A percentile compares a stretch with the other conserved stretches of the same genome.
phyloP scores from a whole-genome alignment of 2,797 vertebrate genomes.

The Cossypha caffra region DNA sequence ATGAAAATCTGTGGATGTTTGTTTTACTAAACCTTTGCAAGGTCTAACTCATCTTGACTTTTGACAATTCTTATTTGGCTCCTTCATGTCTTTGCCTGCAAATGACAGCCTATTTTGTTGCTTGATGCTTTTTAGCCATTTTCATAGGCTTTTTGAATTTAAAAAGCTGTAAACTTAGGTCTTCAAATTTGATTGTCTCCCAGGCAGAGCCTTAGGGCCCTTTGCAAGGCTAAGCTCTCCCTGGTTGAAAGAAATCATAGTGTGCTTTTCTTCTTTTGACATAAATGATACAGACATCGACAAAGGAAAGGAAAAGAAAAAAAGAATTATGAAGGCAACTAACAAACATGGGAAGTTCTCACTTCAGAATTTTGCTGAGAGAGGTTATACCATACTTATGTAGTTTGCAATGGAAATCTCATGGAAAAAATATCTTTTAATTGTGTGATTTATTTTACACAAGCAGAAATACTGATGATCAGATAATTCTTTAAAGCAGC shows the following conservation, averaged over 20 bases:
- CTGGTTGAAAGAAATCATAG: background rate
- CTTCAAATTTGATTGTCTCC: slow-evolving; percentile 1
- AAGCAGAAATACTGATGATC: background rate
- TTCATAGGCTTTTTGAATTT: background rate
- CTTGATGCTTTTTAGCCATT: background rate
- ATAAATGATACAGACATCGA: background rate
- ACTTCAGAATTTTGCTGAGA: background rate
- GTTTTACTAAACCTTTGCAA: background rate
- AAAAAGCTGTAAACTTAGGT: background rate
- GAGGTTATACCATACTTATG: background rate
- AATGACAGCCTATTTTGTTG: background rate
- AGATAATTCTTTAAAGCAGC: background rate
- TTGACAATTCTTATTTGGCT: background rate
- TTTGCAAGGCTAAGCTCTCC: slow-evolving; percentile 10
- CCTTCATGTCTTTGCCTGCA: background rate
- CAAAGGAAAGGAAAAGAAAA: background rate
- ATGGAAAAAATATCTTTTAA: background rate
- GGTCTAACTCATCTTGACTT: background rate
- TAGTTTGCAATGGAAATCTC: background rate
- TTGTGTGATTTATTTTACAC: background rate
- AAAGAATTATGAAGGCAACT: background rate
- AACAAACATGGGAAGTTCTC: background rate
- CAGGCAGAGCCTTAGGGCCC: background rate
- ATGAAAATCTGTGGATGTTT: background rate
- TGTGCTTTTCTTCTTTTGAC: slow-evolving; percentile 16